These are phyloP conservation scores for Eclectus roratus DNA, from an alignment of 2,113 vertebrate species.

Conservation along the genomic window DNA sequence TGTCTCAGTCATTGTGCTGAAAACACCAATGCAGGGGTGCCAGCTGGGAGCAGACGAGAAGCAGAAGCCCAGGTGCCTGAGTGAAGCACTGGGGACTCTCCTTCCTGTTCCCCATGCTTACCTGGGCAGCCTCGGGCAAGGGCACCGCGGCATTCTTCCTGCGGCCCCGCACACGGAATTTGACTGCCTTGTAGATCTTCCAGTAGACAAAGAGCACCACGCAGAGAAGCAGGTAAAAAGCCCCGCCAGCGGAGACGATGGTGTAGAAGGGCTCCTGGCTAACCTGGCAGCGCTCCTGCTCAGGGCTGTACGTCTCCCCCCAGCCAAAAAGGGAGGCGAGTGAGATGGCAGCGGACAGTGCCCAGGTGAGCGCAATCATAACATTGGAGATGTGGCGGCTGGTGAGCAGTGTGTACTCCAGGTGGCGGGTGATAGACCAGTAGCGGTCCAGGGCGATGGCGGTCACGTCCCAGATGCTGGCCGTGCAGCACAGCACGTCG, in stretches of 20 bases:
- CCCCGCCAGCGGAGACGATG: conserved; percentile 90
- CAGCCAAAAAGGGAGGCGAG: conserved; percentile 89
- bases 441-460: conserved; percentile 94
- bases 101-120: neutral
- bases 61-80: accelerated
- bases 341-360: conserved; percentile 86
- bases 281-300: conserved; percentile 84
- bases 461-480: conserved; percentile 96
- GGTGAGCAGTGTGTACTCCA: conserved; percentile 88
- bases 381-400: conserved; percentile 86
- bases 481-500: conserved; percentile 94
- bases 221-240: conserved; percentile 92
- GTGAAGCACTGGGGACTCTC: neutral
- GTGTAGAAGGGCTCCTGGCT: conserved; percentile 91
- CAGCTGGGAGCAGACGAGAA: neutral
- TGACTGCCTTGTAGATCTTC: conserved; percentile 94
- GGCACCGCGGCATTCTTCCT: conserved; percentile 81
- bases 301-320: conserved; percentile 87
- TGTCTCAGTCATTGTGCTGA: accelerated
- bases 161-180: conserved; percentile 80
- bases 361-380: conserved; percentile 92
- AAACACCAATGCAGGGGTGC: accelerated
- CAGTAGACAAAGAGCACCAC: conserved; percentile 96
- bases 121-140: neutral
- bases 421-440: conserved; percentile 92